Evolutionary conservation across 2,888 invertebrate species (phyloP).

Genomic region (Stenodema calcarata): DNA sequence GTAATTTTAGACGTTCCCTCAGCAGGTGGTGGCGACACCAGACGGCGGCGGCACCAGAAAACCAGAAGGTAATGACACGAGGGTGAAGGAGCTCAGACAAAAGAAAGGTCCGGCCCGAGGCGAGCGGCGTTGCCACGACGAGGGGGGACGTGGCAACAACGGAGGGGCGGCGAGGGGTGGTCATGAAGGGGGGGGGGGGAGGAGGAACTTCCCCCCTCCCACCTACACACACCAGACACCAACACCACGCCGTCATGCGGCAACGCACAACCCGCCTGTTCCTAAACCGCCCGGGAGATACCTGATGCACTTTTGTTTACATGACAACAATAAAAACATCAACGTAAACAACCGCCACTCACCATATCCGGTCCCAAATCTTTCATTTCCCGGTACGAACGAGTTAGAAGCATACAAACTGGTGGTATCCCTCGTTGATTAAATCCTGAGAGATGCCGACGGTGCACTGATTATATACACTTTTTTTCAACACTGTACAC

Average conservation of each 20-base stretch:
- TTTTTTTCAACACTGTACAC: slow-evolving; percentile 50
- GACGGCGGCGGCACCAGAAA: not conserved
- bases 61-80: slow-evolving; percentile 10
- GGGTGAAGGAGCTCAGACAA: slow-evolving; percentile 41
- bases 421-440: slow-evolving; percentile 40
- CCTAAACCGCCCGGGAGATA: not conserved
- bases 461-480: slow-evolving; percentile 24
- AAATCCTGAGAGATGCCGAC: slow-evolving; percentile 30
- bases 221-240: no score
- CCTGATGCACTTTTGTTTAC: slow-evolving; percentile 46
- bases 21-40: not conserved
- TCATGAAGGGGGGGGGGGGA: not conserved
- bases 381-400: slow-evolving; percentile 69
- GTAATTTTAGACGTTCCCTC: not conserved
- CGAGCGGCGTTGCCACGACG: slow-evolving; percentile 36
- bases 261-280: not conserved
- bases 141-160: slow-evolving; percentile 43
- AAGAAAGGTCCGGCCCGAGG: slow-evolving; percentile 41
- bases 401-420: slow-evolving; percentile 57
- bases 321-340: not conserved
- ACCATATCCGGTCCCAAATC: slow-evolving; percentile 85
- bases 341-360: slow-evolving; percentile 60
- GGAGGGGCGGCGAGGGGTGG: slow-evolving; percentile 8
- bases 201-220: no score
- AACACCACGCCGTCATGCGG: not conserved